Conservation (phyloP, 2,888 invertebrate species). For the Apoderus coryli region DNA sequence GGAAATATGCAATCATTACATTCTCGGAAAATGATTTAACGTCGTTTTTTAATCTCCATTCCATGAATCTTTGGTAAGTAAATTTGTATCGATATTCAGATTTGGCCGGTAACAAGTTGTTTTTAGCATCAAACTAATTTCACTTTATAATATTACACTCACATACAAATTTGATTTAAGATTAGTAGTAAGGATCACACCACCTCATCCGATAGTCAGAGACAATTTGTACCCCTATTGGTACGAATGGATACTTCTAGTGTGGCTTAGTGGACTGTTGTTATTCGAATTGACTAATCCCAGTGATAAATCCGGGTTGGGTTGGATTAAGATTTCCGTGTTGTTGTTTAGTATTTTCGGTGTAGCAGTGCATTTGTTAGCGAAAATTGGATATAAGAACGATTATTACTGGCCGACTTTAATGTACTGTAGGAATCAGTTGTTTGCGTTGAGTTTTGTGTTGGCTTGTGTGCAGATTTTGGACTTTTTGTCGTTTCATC, state of each 20-base stretch:
- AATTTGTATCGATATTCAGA: no score
- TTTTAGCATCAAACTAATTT: no score
- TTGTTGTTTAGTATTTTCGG: slow-evolving; percentile 79
- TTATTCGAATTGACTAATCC: slow-evolving; percentile 96
- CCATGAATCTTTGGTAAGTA: no score
- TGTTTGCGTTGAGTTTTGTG: slow-evolving; percentile 89
- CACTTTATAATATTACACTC: no score
- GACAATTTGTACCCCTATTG: no score
- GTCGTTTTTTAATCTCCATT: no score
- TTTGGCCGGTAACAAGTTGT: no score
- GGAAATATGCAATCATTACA: no score
- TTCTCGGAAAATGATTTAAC: no score
- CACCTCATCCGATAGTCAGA: no score
- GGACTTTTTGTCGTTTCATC: slow-evolving; percentile 96
- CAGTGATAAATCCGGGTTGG: slow-evolving; percentile 91
- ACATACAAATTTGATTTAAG: no score
- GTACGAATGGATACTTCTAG: slow-evolving; percentile 91
- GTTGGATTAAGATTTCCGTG: slow-evolving; percentile 83
- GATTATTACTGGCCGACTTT: slow-evolving; percentile 67
- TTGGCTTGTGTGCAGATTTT: slow-evolving; percentile 95
- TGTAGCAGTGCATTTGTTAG: slow-evolving; percentile 76
- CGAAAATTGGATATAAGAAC: slow-evolving; percentile 46
- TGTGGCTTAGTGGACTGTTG: slow-evolving; percentile 88
- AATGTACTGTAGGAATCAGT: slow-evolving; percentile 91
- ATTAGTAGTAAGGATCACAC: no score